Percentiles rank a stretch among this genome's conserved stretches.
These are phyloP conservation scores for Patella vulgata DNA, from an alignment of 1,140 invertebrate species.

Conservation along the genomic window DNA sequence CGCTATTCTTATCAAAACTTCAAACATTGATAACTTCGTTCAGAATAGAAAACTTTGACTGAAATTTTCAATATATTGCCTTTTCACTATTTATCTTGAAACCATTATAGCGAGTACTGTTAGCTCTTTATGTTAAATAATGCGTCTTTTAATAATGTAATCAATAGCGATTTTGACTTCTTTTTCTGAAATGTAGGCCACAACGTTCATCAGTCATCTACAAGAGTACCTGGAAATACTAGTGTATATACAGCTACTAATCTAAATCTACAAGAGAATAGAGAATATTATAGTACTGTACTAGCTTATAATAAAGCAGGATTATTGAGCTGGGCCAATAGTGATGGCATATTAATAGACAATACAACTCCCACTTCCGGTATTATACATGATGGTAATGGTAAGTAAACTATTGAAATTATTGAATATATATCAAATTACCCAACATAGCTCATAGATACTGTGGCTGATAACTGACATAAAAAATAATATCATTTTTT, in stretches of 20 bases:
- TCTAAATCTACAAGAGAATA: constrained; percentile 1
- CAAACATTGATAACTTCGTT: too few relatives aligned
- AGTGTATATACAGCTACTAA: constrained; percentile 6
- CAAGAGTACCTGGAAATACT: background rate
- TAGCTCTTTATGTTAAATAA: too few relatives aligned
- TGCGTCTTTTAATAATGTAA: too few relatives aligned
- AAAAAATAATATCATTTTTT: too few relatives aligned
- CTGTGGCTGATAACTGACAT: too few relatives aligned
- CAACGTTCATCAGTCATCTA: constrained; percentile 9
- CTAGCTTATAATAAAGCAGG: constrained; percentile 25
- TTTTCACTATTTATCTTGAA: too few relatives aligned
- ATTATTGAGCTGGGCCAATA: constrained; percentile 20
- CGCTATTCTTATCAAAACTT: too few relatives aligned
- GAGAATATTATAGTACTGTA: constrained; percentile 20
- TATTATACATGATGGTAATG: constrained; percentile 35
- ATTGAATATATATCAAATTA: too few relatives aligned
- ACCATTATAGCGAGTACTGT: too few relatives aligned
- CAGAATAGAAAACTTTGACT: too few relatives aligned
- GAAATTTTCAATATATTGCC: too few relatives aligned
- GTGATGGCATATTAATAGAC: constrained; percentile 32
- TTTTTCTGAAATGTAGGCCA: constrained; percentile 17
- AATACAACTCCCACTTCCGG: constrained; percentile 19
- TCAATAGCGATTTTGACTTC: background rate
- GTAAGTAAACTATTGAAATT: constrained; percentile 13
- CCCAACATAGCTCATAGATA: too few relatives aligned